Evolutionary conservation across 2,797 vertebrate genomes (phyloP).

Genomic region (Hozukius guyotensis): DNA sequence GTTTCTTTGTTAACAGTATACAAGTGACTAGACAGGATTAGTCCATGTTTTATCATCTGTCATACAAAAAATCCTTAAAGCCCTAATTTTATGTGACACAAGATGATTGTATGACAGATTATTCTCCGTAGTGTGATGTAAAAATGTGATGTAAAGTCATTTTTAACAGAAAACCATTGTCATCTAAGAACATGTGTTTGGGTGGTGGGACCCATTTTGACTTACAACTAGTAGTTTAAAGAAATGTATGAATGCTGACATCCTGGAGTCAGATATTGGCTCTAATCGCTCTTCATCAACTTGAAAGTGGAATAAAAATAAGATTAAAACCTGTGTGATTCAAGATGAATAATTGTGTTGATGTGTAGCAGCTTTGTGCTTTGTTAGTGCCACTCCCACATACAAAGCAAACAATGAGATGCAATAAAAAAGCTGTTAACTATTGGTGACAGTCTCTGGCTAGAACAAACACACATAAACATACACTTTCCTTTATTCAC

Average conservation of each 20-base stretch:
- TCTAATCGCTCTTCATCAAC: neutral
- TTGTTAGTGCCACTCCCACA: conserved; percentile 13
- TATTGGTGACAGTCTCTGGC: conserved; percentile 23
- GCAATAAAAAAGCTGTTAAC: conserved; percentile 38
- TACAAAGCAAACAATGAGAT: conserved; percentile 33
- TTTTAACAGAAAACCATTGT: neutral
- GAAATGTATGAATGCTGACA: neutral
- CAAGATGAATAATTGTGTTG: neutral
- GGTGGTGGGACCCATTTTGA: neutral
- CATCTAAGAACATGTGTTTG: neutral
- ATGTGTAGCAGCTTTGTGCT: conserved; percentile 3
- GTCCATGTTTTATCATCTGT: neutral
- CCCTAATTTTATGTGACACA: neutral
- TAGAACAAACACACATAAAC: conserved; percentile 7
- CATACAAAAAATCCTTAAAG: neutral
- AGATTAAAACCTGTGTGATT: neutral
- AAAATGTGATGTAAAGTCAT: neutral
- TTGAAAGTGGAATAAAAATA: neutral
- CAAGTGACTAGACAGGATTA: neutral
- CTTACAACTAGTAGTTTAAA: neutral
- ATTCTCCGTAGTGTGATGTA: neutral
- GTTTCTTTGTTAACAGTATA: neutral
- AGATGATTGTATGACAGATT: neutral
- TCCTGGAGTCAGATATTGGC: neutral
- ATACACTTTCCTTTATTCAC: conserved; percentile 28